Evolutionary conservation across 2,797 vertebrate species (phyloP), one percentile per base, ranked within the genome.

Genomic region (Pangasius djambal): DNA sequence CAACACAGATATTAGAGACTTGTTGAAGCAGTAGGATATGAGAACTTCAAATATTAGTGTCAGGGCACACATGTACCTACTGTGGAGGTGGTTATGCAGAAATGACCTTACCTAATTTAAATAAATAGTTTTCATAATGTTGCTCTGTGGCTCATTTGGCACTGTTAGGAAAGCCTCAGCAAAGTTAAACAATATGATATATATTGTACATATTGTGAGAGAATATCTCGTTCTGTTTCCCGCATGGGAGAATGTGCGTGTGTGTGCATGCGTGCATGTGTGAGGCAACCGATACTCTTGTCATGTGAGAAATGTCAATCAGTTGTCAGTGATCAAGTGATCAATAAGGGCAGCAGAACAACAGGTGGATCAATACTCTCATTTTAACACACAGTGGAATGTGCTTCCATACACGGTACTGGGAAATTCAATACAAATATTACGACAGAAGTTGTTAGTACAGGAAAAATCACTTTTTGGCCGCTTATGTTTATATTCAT

Each of bases 291-390:
- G 13, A 85, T 65, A 13, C 50, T 70, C 79, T 67, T 67, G 69
- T 86, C 22, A 31, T 78, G 85, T 86, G 44, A 79, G 61, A 86
- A 86, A 88, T 48, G 57, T 83, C 63, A 79, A 77, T 78, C 34
- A 55, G 8, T 28, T 77, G 90, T 89, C 86, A 85, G 67, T 61
- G 83, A 91, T 88, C 55, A 20, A 57, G 18, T 48, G 48, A 48
- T 48, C 86, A 67, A 87, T 87, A 85, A 55, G 57, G 15, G 61
- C 10, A 69, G 15, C 22, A 22, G 69, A 4, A 59, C 75, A 69
- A 75, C n/a, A 84, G 44, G 87, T 10, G 74, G 50, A 86, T 89
- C 88, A 89, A 85, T 91, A 87, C 20, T 61, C 55, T 61, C 9
- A 34, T 69, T 86, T n/a, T 57, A 52, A 86, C 22, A 61, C 57